Evolutionary conservation across 2,888 invertebrate species (phyloP), one percentile per base, ranked within the genome.

Genomic region (Seira ritae): DNA sequence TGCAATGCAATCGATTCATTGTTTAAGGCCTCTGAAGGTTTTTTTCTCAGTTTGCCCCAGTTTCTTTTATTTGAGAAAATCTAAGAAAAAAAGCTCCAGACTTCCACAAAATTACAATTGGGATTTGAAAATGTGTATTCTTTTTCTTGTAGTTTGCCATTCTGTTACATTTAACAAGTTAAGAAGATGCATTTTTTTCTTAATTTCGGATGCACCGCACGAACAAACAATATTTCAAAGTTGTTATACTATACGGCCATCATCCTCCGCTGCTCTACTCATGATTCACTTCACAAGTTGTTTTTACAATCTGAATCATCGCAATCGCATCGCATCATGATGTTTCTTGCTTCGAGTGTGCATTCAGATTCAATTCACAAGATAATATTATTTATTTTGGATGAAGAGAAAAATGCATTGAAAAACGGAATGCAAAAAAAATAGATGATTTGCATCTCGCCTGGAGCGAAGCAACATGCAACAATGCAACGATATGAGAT

Each of bases 381-480:
- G 20, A 60, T 19, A 15, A 8, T 24, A 15, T 19, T 15, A 12
- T 42, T 42, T 42, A 42, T 42, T 12, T 42, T 42, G 6, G 12
- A 8, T 42, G 42, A 12, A 12, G 42, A 42, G 12, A 42, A 42
- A 42, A 60, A 60, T 60, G 60, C 60, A 60, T 60, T n/a, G 60
- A 60, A 60, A 31, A 20, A 46, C 46, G 75, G 67, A 75, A 75
- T 75, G 75, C 55, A 60, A 72, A 62, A 24, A 60, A 24, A 1
- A 19, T 62, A 42, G 67, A 73, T 15, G 74, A 46, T 62, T 60
- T 15, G 37, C 66, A 74, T 62, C 23, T 75, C 42, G 74, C 80
- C 80, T 74, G 80, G 74, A 80, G 80, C 60, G 17, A n/a, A 60
- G 17, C n/a, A 60, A 8, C 73, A n/a, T n/a, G n/a, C n/a, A n/a